phyloP scores from a whole-genome alignment of 2,888 invertebrate species.

The Epsilonema sp. region DNA sequence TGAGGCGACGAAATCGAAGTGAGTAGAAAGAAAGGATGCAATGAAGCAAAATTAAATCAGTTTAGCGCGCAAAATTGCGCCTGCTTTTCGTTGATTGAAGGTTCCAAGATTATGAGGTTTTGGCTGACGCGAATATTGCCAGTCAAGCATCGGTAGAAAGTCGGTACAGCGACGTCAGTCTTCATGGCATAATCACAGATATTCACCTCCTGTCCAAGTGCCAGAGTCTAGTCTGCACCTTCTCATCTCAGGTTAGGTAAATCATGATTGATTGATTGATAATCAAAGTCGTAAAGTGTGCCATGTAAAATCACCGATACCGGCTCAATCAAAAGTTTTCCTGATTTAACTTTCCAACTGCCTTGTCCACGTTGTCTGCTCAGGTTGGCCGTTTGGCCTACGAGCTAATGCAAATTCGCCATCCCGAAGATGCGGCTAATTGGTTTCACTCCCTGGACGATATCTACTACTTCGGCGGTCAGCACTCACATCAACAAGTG shows the following conservation, averaged over 20 bases:
- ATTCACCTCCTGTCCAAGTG: conserved; percentile 69
- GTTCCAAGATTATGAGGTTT: conserved; percentile 48
- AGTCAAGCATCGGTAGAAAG: conserved; percentile 70
- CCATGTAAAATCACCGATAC: too few species aligned
- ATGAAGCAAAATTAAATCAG: too few species aligned
- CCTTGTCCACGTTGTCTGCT: too few species aligned
- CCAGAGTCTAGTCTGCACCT: conserved; percentile 91
- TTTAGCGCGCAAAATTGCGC: too few species aligned
- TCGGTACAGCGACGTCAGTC: conserved; percentile 68
- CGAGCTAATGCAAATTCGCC: conserved; percentile 73
- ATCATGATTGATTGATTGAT: too few species aligned
- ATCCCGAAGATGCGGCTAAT: conserved; percentile 43
- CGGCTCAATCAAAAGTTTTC: too few species aligned
- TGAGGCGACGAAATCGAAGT: conserved; percentile 37
- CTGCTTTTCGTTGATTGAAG: background rate
- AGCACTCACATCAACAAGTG: conserved; percentile 9
- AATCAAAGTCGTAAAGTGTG: too few species aligned
- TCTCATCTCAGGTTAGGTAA: conserved; percentile 78
- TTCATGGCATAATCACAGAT: conserved; percentile 77
- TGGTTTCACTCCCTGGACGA: conserved; percentile 90
- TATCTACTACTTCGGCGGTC: conserved; percentile 89
- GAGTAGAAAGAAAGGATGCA: too few species aligned
- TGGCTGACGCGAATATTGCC: conserved; percentile 69
- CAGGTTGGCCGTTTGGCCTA: conserved; percentile 92
- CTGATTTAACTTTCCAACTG: too few species aligned